These are phyloP conservation scores for Drosophila equinoxialis DNA, from an alignment of 1,140 invertebrate species.

Conservation along the genomic window DNA sequence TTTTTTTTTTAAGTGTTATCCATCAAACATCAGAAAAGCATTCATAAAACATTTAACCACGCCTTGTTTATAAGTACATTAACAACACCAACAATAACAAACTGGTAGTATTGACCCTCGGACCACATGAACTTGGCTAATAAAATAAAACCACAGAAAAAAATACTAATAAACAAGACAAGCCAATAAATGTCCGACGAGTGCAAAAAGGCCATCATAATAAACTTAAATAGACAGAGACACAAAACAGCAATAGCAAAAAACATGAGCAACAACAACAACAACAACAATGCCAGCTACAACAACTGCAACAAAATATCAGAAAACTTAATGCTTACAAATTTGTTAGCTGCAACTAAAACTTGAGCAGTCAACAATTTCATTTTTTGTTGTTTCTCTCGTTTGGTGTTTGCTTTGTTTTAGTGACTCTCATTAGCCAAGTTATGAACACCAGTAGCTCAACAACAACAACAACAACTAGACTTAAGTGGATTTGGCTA, in stretches of 20 bases:
- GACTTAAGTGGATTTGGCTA: slow-evolving; percentile 48
- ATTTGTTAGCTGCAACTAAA: slow-evolving; percentile 47
- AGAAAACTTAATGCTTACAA: slow-evolving; percentile 69
- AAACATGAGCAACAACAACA: background rate
- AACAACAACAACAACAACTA: slow-evolving; percentile 35
- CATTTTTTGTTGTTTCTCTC: slow-evolving; percentile 42
- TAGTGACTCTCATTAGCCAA: slow-evolving; percentile 73
- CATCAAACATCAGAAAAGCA: slow-evolving; percentile 35
- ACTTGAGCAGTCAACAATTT: slow-evolving; percentile 35
- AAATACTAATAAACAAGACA: slow-evolving; percentile 37
- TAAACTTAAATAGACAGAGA: slow-evolving; percentile 67
- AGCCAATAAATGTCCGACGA: slow-evolving; percentile 67
- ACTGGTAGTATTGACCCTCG: slow-evolving; percentile 54
- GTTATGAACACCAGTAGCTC: slow-evolving; percentile 61
- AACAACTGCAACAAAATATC: slow-evolving; percentile 1
- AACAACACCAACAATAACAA: slow-evolving; percentile 9
- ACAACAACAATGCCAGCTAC: background rate
- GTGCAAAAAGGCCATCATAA: slow-evolving; percentile 78
- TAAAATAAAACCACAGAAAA: slow-evolving; percentile 50
- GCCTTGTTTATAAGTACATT: slow-evolving; percentile 43
- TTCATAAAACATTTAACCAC: slow-evolving; percentile 59
- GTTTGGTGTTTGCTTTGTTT: slow-evolving; percentile 42
- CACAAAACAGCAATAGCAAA: slow-evolving; percentile 26
- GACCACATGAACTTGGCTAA: slow-evolving; percentile 67
- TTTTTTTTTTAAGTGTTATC: slow-evolving; percentile 24